Base-by-base conservation (phyloP, 2,113 vertebrate species). In the Corythornis cristatus region DNA sequence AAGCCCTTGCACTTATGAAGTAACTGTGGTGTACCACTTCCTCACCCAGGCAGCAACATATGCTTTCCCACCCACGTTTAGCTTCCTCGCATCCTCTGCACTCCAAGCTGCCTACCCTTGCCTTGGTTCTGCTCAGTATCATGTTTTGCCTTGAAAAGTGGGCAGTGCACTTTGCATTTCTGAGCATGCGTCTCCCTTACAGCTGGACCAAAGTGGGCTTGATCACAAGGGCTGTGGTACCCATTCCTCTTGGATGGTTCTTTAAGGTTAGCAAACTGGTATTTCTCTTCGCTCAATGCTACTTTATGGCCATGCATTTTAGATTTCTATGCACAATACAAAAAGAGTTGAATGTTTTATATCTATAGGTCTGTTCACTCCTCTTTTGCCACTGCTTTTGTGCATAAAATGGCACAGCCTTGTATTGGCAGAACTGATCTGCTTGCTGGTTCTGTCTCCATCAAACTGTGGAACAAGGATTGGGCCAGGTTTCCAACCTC, bases 1-100 rank as follows among this genome's bases (percentile, higher is more conserved):
- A 98, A 98, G 97, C 98, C 96, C 96, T 98, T 92, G 83, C 97
- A 97, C 97, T 98, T 97, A 97, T 93, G 97, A 98, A 98, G 98
- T 95, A 97, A 97, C 97, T 98, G 98, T 98, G 98, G 98, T 98
- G 81, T 96, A 98, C 98, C 98, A 98, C 98, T 99, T 99, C 98
- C 98, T 98, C 96, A 97, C 97, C 97, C 97, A 90, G 93, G 83
- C 97, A 97, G 97, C 97, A 96, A 93, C 98, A 97, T 98, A 96
- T 98, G 98, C 95, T 97, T 96, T 98, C 98, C 99, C 98, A 98
- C 98, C 98, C 98, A 98, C 94, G 43, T 83, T 96, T 96, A 97
- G 93, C 96, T 96, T 93, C 95, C 94, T 93, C 8, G 9, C 58
- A 70, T 83, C 78, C 74, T 90, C 66, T 45, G 87, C 91, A 15